Conservation (phyloP, 92 coral and sea anemone species). For the Zoanthus sansibaricus region DNA sequence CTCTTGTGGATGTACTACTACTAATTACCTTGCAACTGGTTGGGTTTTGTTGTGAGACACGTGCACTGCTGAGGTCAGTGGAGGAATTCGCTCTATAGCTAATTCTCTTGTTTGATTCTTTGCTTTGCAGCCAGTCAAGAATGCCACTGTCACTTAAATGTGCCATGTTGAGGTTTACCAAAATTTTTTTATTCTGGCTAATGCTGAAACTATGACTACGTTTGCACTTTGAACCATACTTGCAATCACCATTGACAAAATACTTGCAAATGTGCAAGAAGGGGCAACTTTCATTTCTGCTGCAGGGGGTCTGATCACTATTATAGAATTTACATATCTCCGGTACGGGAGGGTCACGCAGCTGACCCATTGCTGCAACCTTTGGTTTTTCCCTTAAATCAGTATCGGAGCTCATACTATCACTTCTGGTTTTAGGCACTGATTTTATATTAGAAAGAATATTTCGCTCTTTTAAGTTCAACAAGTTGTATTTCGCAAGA, state of each 20-base stretch:
- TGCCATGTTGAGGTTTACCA: constrained; percentile 55
- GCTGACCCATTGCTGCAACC: background rate
- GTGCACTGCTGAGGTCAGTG: constrained; percentile 50
- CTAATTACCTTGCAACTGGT: background rate
- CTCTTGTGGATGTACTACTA: background rate
- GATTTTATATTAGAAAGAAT: constrained; percentile 38
- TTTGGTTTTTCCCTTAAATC: background rate
- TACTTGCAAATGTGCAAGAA: constrained; percentile 85
- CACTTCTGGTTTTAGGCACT: background rate
- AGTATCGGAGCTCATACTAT: constrained; percentile 17
- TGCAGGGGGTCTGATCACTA: constrained; percentile 59
- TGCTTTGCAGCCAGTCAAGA: constrained; percentile 35
- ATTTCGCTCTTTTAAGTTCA: constrained; percentile 29
- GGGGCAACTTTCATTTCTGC: constrained; percentile 59
- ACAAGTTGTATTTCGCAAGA: constrained; percentile 54
- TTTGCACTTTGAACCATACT: constrained; percentile 74
- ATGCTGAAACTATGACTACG: constrained; percentile 69
- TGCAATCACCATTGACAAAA: constrained; percentile 80
- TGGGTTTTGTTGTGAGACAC: constrained; percentile 1
- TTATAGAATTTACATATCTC: constrained; percentile 85
- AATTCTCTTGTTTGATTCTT: constrained; percentile 46
- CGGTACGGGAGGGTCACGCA: constrained; percentile 53
- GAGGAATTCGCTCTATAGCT: constrained; percentile 54
- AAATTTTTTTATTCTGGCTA: constrained; percentile 65
- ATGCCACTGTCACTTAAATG: constrained; percentile 20